Conservation (phyloP, 2,113 vertebrate genomes). For the Vulpes vulpes region DNA sequence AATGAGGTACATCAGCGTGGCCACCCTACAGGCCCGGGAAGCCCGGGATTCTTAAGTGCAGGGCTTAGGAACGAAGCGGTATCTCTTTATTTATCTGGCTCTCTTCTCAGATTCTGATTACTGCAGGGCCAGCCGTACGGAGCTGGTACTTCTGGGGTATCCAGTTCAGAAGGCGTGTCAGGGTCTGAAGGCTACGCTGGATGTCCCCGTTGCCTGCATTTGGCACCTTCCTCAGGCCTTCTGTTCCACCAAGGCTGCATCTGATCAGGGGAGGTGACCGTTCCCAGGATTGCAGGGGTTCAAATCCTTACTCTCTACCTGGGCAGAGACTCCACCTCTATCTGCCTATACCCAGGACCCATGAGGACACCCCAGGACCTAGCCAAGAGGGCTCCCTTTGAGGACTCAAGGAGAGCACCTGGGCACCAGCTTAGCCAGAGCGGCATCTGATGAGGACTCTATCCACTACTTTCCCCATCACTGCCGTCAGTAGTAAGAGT, state of each 20-base stretch:
- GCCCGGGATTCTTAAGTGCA: background rate
- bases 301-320: background rate
- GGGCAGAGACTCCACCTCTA: background rate
- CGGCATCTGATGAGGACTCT: background rate
- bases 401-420: background rate
- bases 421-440: background rate
- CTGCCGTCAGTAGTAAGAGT: background rate
- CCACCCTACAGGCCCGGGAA: background rate
- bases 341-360: background rate
- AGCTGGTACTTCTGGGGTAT: background rate
- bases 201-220: too few relatives aligned
- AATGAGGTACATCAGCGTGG: background rate
- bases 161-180: background rate
- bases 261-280: background rate
- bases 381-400: background rate
- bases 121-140: background rate
- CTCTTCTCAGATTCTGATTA: background rate
- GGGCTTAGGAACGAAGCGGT: rapidly evolving
- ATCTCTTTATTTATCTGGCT: background rate
- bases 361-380: background rate
- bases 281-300: background rate
- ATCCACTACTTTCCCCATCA: background rate
- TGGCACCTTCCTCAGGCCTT: background rate
- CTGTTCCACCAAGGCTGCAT: rapidly evolving
- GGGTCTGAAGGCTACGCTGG: background rate